Base-by-base conservation (phyloP, 2,888 invertebrate genomes). In the Rhorus exstirpatorius region DNA sequence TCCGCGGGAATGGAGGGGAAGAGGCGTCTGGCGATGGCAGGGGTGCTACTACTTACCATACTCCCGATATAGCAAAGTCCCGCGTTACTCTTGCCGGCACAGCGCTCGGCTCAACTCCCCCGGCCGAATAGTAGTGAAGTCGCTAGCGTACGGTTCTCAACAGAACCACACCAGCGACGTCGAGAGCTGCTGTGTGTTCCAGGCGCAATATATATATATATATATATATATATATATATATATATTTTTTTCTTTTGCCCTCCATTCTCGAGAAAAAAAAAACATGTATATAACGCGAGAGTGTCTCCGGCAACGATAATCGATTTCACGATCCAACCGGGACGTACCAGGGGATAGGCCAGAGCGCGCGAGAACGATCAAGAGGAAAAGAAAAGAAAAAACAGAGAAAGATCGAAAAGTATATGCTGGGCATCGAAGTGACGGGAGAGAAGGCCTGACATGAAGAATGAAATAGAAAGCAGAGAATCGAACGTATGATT, bases 11-110 rank as follows among this genome's bases (percentile, higher is more conserved):
- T 26, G 44, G 63, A 68, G 81, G 81, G 70, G 81, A 77, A 55
- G 84, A 85, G 84, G 84, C 81, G 85, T 77, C 79, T 78, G 87
- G 80, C 74, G 89, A 88, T 86, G 88, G 89, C 90, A 90, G 90
- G 92, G 91, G 91, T 91, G 90, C 89, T 91, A 86, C 92, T 92
- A 92, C 92, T 92, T 92, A 91, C 90, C 92, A 92, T 92, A 92
- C 90, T 90, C 90, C 89, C 91, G 89, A 90, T 91, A 91, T 89
- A 90, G 90, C 89, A 89, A 90, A 90, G 88, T 90, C 89, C 89
- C 88, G 88, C 89, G 89, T 87, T 88, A 89, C 90, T 88, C 88
- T 85, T 85, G 79, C 83, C 83, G 71, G 79, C 83, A 84, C 82
- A 84, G 79, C 72, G 65, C 83, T 76, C 68, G 63, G 72, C 84